A percentile compares a stretch with the other conserved stretches of the same genome.
Evolutionary conservation across 1,140 invertebrate species (phyloP).

Genomic region (Lepidurus apus): DNA sequence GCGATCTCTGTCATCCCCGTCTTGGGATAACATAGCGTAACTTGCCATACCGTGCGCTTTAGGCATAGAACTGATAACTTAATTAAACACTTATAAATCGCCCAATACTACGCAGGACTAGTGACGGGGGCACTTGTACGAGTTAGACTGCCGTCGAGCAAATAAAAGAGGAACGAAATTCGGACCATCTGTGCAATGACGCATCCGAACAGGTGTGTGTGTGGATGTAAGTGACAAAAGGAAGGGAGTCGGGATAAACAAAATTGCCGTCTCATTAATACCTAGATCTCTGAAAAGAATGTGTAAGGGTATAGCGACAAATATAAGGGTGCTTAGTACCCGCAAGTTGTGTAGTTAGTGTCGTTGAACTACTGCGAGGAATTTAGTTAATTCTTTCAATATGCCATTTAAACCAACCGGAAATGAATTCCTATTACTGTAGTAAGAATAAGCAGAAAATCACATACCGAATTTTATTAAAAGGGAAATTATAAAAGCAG

Average conservation of each 20-base stretch:
- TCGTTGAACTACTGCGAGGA: neutral
- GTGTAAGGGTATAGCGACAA: neutral
- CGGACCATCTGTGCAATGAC: conserved; percentile 10
- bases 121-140: neutral
- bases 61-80: neutral
- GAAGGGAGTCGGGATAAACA: neutral
- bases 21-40: conserved; percentile 8
- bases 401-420: neutral
- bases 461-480: neutral
- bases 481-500: neutral
- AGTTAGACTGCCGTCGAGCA: neutral
- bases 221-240: neutral
- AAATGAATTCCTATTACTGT: neutral
- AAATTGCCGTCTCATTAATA: neutral
- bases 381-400: neutral
- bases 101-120: neutral
- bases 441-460: neutral
- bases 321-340: neutral
- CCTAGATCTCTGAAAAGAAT: neutral
- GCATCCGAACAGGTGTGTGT: conserved; percentile 12
- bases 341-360: neutral
- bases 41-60: neutral
- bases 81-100: neutral
- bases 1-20: neutral
- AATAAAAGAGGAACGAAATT: neutral